Base-by-base conservation (phyloP, 2,888 invertebrate genomes). In the Ichneumoninae sp. region DNA sequence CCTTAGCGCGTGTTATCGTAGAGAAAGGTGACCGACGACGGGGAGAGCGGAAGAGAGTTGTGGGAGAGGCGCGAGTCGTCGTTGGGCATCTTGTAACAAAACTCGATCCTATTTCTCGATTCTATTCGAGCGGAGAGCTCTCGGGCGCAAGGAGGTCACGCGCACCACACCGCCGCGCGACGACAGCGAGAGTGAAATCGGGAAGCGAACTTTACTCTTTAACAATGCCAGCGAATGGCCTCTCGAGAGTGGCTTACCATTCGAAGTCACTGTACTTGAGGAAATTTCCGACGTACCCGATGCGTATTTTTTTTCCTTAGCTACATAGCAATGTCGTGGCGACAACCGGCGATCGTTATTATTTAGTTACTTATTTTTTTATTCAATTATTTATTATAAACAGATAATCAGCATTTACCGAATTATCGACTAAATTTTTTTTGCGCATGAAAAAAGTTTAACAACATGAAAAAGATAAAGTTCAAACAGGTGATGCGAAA, bases 161-260 rank as follows among this genome's bases (percentile, higher is more conserved):
- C 68, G 78, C 79, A 71, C 71, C 54, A 36, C 54, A 33, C 47
- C 36, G 63, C 16, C 60, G 77, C 57, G 57, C 83, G 77, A 84
- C 83, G 78, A 86, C 84, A 84, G 81, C 65, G 83, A 81, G 84
- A 86, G 80, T 86, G 83, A 86, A 85, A 85, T 84, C 84, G 86
- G 65, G 74, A 77, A 77, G 81, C 74, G 82, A 84, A 84, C 83
- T 84, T 84, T 84, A 81, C 77, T 84, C 83, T 81, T 84, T 81
- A 84, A 84, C 81, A 84, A 81, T 84, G 73, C 81, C 22, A 68
- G 71, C 74, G 68, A 77, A 60, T 57, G 22, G 57, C 57, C 57
- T 57, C 57, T 26, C 57, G 57, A 57, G 57, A 57, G 10, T 57
- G 22, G 19, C 26, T 57, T 26, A 1, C 4, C 26, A 22, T 26